These are phyloP conservation scores for Luehdorfia chinensis DNA, from an alignment of 1,140 invertebrate genomes.

Conservation along the genomic window DNA sequence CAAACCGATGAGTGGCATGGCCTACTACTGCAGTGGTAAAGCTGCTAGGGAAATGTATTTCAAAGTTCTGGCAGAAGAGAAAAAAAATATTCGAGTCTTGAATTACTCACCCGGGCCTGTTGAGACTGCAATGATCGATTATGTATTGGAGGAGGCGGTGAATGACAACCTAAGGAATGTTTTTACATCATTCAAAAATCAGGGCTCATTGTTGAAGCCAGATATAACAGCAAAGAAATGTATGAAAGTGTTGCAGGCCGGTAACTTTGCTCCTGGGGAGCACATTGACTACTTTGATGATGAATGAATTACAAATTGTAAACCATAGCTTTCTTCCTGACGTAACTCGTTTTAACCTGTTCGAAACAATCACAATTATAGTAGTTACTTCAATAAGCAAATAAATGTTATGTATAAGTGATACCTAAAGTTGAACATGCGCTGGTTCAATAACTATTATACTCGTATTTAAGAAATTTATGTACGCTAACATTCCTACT, in stretches of 20 bases:
- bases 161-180: constrained; percentile 79
- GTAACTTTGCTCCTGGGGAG: constrained; percentile 88
- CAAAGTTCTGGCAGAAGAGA: constrained; percentile 89
- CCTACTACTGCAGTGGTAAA: constrained; percentile 91
- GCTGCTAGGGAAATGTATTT: constrained; percentile 96
- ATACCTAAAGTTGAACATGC: no score
- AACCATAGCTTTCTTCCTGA: no score
- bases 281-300: constrained; percentile 93
- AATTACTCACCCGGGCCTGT: constrained; percentile 97
- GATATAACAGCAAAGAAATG: constrained; percentile 87
- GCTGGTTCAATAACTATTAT: no score
- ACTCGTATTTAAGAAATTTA: no score
- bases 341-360: no score
- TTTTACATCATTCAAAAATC: constrained; percentile 78
- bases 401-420: no score
- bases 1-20: constrained; percentile 85
- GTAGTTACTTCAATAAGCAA: no score
- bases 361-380: no score
- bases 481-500: constrained; percentile 13
- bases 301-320: constrained; percentile 37
- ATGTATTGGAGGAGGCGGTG: constrained; percentile 78
- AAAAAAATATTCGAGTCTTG: constrained; percentile 85
- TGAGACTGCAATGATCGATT: constrained; percentile 92
- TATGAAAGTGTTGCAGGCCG: constrained; percentile 82
- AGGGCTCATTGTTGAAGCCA: constrained; percentile 84